phyloP scores from a whole-genome alignment of 2,113 vertebrate genomes.

The Amia ocellicauda region DNA sequence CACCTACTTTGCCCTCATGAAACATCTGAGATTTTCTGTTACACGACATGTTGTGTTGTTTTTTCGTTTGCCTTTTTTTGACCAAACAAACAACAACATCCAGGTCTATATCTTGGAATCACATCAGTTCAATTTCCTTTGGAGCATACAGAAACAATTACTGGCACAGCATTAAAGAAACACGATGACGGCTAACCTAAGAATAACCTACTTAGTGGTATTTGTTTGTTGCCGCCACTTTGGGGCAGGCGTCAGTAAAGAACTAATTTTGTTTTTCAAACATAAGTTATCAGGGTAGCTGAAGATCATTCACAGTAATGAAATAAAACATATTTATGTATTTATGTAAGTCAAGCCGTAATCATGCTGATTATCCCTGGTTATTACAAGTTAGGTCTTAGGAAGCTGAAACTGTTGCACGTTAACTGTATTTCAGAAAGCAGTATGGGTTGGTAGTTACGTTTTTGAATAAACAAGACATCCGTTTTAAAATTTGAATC shows the following conservation, averaged over 20 bases:
- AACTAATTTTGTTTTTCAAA: slow-evolving; percentile 12
- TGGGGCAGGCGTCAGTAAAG: slow-evolving; percentile 18
- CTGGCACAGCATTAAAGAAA: slow-evolving; percentile 37
- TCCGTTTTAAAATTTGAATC: no score
- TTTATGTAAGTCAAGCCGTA: no score
- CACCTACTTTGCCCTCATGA: neutral
- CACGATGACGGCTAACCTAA: slow-evolving; percentile 34
- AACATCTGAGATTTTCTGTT: neutral
- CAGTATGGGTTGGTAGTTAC: no score
- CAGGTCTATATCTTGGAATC: slow-evolving; percentile 23
- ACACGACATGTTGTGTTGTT: slow-evolving; percentile 14
- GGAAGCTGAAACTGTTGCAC: no score
- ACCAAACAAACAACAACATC: slow-evolving; percentile 24
- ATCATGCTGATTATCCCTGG: no score
- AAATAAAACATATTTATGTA: no score
- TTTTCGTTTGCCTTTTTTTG: slow-evolving; percentile 15
- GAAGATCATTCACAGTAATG: no score
- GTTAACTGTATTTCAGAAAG: no score
- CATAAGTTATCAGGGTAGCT: slow-evolving; percentile 11
- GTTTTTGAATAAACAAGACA: no score
- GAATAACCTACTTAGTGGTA: slow-evolving; percentile 41
- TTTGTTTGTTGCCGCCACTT: slow-evolving; percentile 26
- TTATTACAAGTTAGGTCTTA: no score
- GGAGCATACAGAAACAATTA: slow-evolving; percentile 35
- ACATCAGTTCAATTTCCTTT: slow-evolving; percentile 35